A percentile compares a stretch with the other conserved stretches of the same genome.
These are phyloP conservation scores for Diploptera punctata DNA, from an alignment of 2,888 invertebrate species.

Conservation along the genomic window DNA sequence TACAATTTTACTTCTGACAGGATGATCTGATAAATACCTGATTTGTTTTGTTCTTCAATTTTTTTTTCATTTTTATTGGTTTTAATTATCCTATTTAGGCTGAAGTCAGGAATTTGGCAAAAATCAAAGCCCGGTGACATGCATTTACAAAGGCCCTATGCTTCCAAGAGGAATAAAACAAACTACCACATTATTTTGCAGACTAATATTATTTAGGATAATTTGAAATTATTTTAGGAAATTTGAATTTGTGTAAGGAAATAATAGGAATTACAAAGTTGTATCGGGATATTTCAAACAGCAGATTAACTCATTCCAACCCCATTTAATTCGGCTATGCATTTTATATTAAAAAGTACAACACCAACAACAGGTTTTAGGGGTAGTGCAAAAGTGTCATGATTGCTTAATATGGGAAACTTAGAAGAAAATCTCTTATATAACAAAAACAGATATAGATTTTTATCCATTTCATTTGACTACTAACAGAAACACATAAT, in stretches of 20 bases:
- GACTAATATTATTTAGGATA: background rate
- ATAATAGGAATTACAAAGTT: no score
- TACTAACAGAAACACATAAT: slow-evolving; percentile 16
- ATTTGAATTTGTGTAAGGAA: background rate
- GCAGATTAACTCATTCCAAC: slow-evolving; percentile 37
- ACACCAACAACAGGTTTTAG: slow-evolving; percentile 40
- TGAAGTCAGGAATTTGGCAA: no score
- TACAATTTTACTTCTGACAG: no score
- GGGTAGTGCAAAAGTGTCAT: slow-evolving; percentile 40
- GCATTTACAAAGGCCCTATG: background rate
- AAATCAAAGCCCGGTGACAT: background rate
- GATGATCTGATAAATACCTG: no score
- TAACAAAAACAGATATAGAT: slow-evolving; percentile 33
- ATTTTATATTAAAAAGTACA: slow-evolving; percentile 43
- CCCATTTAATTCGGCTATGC: slow-evolving; percentile 41
- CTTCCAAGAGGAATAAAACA: background rate
- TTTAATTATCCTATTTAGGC: no score
- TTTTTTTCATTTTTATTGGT: no score
- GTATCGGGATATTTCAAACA: no score
- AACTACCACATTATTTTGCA: background rate
- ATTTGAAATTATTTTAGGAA: background rate
- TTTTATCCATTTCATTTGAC: slow-evolving; percentile 12
- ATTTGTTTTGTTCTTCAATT: no score
- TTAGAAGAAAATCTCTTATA: slow-evolving; percentile 33
- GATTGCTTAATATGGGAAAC: slow-evolving; percentile 29